Conservation (phyloP, 2,888 invertebrate genomes). For the Plebejus anna region DNA sequence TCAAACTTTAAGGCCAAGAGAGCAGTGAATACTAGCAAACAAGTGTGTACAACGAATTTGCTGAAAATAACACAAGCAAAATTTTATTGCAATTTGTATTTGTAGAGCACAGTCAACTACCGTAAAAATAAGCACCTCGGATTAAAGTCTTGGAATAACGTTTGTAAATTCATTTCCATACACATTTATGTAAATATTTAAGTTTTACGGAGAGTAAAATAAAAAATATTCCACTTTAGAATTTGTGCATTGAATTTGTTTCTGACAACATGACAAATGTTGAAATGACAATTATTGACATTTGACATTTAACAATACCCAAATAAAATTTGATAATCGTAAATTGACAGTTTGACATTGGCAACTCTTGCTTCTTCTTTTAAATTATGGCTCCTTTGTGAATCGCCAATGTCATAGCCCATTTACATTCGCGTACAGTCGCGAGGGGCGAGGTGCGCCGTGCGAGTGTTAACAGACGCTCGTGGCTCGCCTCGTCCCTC, state of each 20-base stretch:
- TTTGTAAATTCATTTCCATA: slow-evolving; percentile 90
- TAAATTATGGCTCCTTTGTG: too few relatives aligned
- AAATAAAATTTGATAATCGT: too few relatives aligned
- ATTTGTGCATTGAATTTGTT: background rate
- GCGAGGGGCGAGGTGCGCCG: too few relatives aligned
- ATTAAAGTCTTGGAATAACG: slow-evolving; percentile 94
- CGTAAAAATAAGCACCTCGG: slow-evolving; percentile 83
- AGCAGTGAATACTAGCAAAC: slow-evolving; percentile 93
- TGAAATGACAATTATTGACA: background rate
- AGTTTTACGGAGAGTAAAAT: slow-evolving; percentile 9
- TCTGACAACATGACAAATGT: background rate
- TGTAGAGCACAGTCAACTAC: background rate
- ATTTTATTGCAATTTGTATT: slow-evolving; percentile 28
- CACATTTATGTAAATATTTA: slow-evolving; percentile 54
- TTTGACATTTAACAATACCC: background rate
- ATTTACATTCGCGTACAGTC: too few relatives aligned
- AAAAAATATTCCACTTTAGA: background rate
- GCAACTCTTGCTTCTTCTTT: too few relatives aligned
- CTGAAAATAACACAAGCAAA: slow-evolving; percentile 72
- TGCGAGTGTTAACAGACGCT: too few relatives aligned
- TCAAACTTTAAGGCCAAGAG: slow-evolving; percentile 95
- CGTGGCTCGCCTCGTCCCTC: too few relatives aligned
- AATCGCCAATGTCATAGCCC: too few relatives aligned
- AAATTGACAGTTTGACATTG: too few relatives aligned
- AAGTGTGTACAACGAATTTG: slow-evolving; percentile 97